A percentile compares a stretch with the other conserved stretches of the same genome.
Evolutionary conservation across 2,113 vertebrate species (phyloP).

Genomic region (Thomomys bottae): DNA sequence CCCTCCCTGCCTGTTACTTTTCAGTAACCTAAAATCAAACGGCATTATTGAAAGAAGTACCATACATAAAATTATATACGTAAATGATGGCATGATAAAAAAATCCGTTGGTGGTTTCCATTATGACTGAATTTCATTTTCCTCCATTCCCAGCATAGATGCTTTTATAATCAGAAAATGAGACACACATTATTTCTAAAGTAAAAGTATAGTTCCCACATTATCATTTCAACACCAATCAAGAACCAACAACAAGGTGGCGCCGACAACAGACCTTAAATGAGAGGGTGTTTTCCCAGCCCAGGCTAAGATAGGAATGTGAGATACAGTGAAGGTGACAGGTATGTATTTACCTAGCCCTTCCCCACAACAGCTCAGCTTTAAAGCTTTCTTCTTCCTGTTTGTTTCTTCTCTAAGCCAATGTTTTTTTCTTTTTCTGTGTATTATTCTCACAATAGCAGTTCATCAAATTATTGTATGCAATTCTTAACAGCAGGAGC

Average conservation of each 20-base stretch:
- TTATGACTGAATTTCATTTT: background rate
- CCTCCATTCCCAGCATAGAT: background rate
- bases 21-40: slow-evolving; percentile 34
- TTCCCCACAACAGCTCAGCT: slow-evolving; percentile 37
- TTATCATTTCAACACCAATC: slow-evolving; percentile 84
- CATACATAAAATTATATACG: background rate
- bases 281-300: slow-evolving; percentile 81
- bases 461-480: background rate
- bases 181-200: slow-evolving; percentile 21
- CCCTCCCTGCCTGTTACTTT: background rate
- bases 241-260: slow-evolving; percentile 72
- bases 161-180: slow-evolving; percentile 15
- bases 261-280: slow-evolving; percentile 79
- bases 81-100: background rate
- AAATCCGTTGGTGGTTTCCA: background rate
- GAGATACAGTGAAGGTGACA: slow-evolving; percentile 79
- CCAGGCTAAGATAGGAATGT: slow-evolving; percentile 81
- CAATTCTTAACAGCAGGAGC: background rate
- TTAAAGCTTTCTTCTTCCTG: slow-evolving; percentile 24
- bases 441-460: background rate
- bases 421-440: background rate
- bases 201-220: background rate
- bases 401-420: slow-evolving; percentile 12
- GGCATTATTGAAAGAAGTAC: background rate
- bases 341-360: slow-evolving; percentile 77